phyloP scores from a whole-genome alignment of 2,113 vertebrate species.

The Bostrychus sinensis region DNA sequence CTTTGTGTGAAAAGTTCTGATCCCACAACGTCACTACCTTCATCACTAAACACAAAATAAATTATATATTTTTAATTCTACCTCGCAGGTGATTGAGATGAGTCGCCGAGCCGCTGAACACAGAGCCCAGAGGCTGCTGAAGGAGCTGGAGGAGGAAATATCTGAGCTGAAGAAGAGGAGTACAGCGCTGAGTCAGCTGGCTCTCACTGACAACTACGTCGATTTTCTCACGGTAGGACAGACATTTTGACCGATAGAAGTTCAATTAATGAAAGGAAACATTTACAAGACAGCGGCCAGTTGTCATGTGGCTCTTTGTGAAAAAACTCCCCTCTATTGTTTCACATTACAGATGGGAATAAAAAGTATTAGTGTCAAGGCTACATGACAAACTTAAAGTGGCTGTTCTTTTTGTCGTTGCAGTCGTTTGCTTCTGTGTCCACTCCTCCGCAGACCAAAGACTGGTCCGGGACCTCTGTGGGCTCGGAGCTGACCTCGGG shows the following conservation, averaged over 20 bases:
- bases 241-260: neutral
- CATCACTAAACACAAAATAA: too few relatives aligned
- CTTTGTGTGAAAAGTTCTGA: too few relatives aligned
- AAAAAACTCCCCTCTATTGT: too few relatives aligned
- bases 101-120: constrained; percentile 46
- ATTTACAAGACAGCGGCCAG: too few relatives aligned
- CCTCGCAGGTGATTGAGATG: constrained; percentile 57
- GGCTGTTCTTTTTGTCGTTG: neutral
- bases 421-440: constrained; percentile 65
- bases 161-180: constrained; percentile 63
- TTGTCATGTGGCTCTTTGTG: too few relatives aligned
- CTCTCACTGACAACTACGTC: constrained; percentile 62
- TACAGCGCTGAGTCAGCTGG: constrained; percentile 49
- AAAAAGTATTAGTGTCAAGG: too few relatives aligned
- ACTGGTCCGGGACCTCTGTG: constrained; percentile 62
- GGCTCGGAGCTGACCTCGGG: constrained; percentile 62
- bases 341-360: too few relatives aligned
- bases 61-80: too few relatives aligned
- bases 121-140: constrained; percentile 62
- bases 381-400: too few relatives aligned
- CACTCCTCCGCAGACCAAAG: constrained; percentile 29
- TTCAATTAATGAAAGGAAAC: too few relatives aligned
- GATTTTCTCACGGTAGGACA: constrained; percentile 68
- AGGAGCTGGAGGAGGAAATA: constrained; percentile 71
- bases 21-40: too few relatives aligned